Conservation (phyloP, 2,888 invertebrate species). For the Hymenopus coronatus region DNA sequence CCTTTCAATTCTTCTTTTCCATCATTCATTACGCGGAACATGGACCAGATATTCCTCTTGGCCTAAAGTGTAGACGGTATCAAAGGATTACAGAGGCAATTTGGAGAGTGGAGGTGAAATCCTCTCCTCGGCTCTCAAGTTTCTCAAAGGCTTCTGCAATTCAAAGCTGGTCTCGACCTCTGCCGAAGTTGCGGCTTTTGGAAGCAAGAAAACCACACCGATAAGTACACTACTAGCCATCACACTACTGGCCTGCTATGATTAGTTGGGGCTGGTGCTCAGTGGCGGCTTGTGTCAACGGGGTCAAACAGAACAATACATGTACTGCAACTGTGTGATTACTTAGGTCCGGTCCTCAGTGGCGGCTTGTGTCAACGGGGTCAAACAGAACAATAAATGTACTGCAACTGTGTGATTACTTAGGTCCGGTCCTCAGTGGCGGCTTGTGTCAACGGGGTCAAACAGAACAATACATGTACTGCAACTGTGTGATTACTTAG, state of each 20-base stretch:
- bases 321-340: too few relatives aligned
- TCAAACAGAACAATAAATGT: too few relatives aligned
- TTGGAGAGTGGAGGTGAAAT: constrained; percentile 1
- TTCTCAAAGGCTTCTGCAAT: neutral
- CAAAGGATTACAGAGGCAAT: constrained; percentile 12
- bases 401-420: too few relatives aligned
- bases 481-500: neutral
- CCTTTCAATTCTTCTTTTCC: neutral
- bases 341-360: too few relatives aligned
- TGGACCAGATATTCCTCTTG: neutral
- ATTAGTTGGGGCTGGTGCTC: neutral
- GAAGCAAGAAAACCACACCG: neutral
- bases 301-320: too few relatives aligned
- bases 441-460: neutral
- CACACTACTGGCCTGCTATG: neutral
- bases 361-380: too few relatives aligned
- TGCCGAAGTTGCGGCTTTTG: neutral
- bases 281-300: neutral
- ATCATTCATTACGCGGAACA: neutral
- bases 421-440: neutral
- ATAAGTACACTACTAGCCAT: neutral
- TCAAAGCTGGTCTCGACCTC: neutral
- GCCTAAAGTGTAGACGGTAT: neutral
- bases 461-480: neutral
- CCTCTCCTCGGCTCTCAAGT: neutral